Conservation (phyloP, 2,113 vertebrate genomes). For the Clarias batrachus region DNA sequence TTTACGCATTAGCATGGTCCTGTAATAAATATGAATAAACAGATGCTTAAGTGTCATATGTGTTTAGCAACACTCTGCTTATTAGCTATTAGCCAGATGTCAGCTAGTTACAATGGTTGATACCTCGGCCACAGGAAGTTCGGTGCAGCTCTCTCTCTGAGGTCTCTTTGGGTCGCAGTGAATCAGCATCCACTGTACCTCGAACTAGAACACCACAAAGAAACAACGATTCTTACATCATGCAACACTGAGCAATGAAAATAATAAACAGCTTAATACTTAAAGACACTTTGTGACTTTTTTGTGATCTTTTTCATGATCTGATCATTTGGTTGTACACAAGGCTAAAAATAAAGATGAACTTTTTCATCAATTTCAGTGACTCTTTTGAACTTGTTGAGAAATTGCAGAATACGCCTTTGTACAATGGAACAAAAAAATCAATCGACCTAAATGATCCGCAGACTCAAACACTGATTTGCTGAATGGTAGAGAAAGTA, state of each 20-base stretch:
- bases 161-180: constrained; percentile 81
- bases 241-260: too few species aligned
- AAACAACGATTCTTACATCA: not conserved
- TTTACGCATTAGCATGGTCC: not conserved
- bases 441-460: not conserved
- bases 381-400: not conserved
- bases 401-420: not conserved
- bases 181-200: constrained; percentile 83
- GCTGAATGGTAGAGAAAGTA: not conserved
- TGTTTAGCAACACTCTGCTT: not conserved
- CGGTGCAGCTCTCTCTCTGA: constrained; percentile 77
- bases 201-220: constrained; percentile 68
- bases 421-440: too few species aligned
- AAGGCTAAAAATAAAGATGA: not conserved
- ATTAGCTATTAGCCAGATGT: not conserved
- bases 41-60: not conserved
- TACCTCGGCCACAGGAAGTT: constrained; percentile 77
- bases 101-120: constrained; percentile 16
- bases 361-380: not conserved
- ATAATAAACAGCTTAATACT: not conserved
- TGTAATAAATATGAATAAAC: not conserved
- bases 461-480: not conserved
- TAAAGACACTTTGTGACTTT: not conserved
- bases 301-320: not conserved
- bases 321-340: not conserved